These are phyloP conservation scores for Gobio gobio DNA, from an alignment of 2,113 vertebrate species.

Conservation along the genomic window DNA sequence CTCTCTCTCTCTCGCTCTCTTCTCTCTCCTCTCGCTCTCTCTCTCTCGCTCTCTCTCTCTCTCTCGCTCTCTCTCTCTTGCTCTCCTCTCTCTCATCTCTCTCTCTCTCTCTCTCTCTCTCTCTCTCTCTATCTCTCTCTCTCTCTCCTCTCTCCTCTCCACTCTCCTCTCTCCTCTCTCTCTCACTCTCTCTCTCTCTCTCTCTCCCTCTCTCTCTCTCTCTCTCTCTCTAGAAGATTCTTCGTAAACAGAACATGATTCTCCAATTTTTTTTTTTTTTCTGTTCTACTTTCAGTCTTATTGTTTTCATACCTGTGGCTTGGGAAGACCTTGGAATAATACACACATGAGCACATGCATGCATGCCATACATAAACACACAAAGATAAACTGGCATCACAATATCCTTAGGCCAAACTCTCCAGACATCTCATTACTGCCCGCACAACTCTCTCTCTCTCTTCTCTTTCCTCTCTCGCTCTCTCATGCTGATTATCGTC, in stretches of 20 bases:
- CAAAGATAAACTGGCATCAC: conserved; percentile 1
- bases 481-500: conserved; percentile 24
- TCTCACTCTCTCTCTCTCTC: no score
- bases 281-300: neutral
- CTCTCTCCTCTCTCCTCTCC: no score
- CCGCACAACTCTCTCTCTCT: neutral
- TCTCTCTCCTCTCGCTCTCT: no score
- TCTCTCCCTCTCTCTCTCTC: no score
- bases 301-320: neutral
- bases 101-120: no score
- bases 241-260: neutral
- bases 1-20: no score
- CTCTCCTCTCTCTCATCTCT: no score
- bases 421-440: conserved; percentile 26
- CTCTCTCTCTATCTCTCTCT: no score
- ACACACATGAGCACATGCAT: neutral
- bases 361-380: neutral
- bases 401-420: conserved; percentile 23
- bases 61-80: no score
- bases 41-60: no score
- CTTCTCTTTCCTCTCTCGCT: neutral
- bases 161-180: no score
- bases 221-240: neutral
- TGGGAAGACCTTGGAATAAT: neutral
- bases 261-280: no score